Percentiles rank a stretch among this genome's conserved stretches.
These are phyloP conservation scores for Galeopsomyia nigrocyanea DNA, from an alignment of 2,888 invertebrate species.

Conservation along the genomic window DNA sequence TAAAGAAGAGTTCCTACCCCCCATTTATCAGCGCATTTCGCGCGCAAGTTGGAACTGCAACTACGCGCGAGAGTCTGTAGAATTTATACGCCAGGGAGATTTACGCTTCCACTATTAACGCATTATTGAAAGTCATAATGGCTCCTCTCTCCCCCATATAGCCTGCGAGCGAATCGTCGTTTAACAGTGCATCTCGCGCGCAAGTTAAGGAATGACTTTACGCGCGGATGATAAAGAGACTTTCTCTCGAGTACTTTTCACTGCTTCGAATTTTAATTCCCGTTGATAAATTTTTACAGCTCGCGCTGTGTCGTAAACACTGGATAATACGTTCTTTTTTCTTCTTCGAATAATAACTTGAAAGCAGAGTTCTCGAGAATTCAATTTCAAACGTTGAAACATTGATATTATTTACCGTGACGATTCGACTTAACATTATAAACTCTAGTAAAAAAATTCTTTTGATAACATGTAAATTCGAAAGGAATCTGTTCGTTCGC, in stretches of 20 bases:
- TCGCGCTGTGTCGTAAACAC: neutral
- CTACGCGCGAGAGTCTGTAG: constrained; percentile 16
- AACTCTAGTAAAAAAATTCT: neutral
- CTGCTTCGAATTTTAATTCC: constrained; percentile 14
- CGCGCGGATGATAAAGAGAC: constrained; percentile 3
- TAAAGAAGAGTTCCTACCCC: constrained; percentile 15
- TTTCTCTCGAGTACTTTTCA: constrained; percentile 12
- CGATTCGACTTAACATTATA: neutral
- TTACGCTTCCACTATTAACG: constrained; percentile 53
- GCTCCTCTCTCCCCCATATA: constrained; percentile 38
- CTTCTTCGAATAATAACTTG: too few relatives aligned
- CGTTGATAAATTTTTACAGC: constrained; percentile 17
- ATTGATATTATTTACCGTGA: neutral
- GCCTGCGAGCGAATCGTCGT: constrained; percentile 44
- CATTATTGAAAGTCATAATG: constrained; percentile 55
- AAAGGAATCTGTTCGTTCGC: too few relatives aligned
- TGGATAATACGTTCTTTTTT: neutral
- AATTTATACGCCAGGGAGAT: constrained; percentile 51
- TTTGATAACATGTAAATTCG: neutral
- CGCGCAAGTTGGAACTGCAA: too few relatives aligned
- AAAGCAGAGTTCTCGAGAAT: too few relatives aligned
- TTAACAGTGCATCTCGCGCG: constrained; percentile 45
- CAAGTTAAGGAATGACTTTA: constrained; percentile 48
- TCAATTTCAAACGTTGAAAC: too few relatives aligned
- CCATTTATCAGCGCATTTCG: constrained; percentile 11